phyloP scores from a whole-genome alignment of 2,888 invertebrate species.

The Argyresthia goedartella region DNA sequence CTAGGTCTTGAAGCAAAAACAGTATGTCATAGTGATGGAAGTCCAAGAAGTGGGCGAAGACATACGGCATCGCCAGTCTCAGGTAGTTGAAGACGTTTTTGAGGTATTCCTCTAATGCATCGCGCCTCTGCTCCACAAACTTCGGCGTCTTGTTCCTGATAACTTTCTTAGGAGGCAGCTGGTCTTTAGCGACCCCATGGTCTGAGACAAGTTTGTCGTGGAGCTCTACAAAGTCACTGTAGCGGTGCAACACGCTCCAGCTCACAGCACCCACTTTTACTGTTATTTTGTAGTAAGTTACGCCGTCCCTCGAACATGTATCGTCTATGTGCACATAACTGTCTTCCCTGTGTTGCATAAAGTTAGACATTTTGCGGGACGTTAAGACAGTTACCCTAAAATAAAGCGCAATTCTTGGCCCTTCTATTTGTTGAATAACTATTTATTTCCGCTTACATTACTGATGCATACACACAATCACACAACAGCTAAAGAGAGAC shows the following conservation, averaged over 20 bases:
- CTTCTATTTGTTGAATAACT: too few species aligned
- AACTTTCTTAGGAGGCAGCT: slow-evolving; percentile 93
- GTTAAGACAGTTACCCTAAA: too few species aligned
- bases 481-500: too few species aligned
- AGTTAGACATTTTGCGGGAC: slow-evolving; percentile 76
- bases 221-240: slow-evolving; percentile 90
- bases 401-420: too few species aligned
- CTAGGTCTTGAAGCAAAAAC: slow-evolving; percentile 86
- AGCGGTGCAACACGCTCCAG: slow-evolving; percentile 90
- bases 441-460: too few species aligned
- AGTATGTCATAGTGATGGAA: slow-evolving; percentile 92
- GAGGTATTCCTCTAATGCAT: slow-evolving; percentile 85
- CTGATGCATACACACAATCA: too few species aligned
- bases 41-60: slow-evolving; percentile 87
- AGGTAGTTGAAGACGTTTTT: slow-evolving; percentile 81
- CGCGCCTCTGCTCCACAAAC: slow-evolving; percentile 87
- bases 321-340: slow-evolving; percentile 76
- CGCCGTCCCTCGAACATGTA: slow-evolving; percentile 73
- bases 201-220: slow-evolving; percentile 86
- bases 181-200: slow-evolving; percentile 85
- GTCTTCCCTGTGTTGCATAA: slow-evolving; percentile 76
- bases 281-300: slow-evolving; percentile 81
- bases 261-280: slow-evolving; percentile 77
- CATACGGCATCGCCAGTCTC: slow-evolving; percentile 83
- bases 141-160: slow-evolving; percentile 90